These are phyloP conservation scores for Oceanodroma tethys DNA, from an alignment of 2,113 vertebrate species.

Conservation along the genomic window DNA sequence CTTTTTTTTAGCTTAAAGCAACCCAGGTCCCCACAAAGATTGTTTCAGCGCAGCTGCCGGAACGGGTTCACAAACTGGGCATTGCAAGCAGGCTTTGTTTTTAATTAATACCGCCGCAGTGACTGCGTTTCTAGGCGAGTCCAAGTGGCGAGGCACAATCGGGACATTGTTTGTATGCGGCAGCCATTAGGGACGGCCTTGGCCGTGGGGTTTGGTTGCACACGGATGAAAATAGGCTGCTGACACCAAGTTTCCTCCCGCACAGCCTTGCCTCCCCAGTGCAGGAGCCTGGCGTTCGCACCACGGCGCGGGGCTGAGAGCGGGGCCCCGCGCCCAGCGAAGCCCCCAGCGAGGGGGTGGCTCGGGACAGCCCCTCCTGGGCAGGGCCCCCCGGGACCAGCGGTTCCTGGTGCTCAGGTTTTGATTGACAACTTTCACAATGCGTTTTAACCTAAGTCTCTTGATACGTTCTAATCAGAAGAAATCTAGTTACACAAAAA, in stretches of 20 bases:
- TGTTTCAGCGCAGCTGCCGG: background rate
- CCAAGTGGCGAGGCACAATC: background rate
- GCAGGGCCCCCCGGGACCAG: background rate
- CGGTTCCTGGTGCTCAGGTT: background rate
- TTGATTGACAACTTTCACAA: background rate
- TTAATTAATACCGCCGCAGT: background rate
- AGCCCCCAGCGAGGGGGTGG: accelerated
- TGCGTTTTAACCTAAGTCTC: background rate
- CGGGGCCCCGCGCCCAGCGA: background rate
- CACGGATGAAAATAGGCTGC: background rate
- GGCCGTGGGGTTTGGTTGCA: background rate
- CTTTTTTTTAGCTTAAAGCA: background rate
- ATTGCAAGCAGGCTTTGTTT: background rate
- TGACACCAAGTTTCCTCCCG: background rate
- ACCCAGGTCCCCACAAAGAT: background rate
- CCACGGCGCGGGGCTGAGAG: accelerated
- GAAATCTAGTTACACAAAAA: background rate
- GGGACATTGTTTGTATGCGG: background rate
- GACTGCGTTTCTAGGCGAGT: background rate
- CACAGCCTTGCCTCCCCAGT: background rate
- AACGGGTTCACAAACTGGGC: background rate
- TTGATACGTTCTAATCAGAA: background rate
- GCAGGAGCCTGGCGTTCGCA: background rate
- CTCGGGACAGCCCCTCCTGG: background rate
- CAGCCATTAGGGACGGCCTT: background rate